Percentiles rank a stretch among this genome's conserved stretches.
These are phyloP conservation scores for Augochlora pura DNA, from an alignment of 1,140 invertebrate genomes.

Conservation along the genomic window DNA sequence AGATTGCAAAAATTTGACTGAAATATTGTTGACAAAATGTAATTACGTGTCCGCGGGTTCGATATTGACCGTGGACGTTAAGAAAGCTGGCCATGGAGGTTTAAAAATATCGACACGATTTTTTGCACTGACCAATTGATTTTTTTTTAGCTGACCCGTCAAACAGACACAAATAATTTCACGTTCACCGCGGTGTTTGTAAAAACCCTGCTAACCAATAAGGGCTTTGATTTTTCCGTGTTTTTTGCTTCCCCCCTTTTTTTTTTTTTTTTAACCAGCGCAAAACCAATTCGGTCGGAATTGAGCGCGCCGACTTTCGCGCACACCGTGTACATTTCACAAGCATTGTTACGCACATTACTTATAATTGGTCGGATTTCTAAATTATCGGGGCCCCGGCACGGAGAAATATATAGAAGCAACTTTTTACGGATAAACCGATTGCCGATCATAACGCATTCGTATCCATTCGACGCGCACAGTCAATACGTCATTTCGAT, in stretches of 20 bases:
- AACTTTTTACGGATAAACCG: slow-evolving; percentile 26
- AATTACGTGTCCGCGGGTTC: no score
- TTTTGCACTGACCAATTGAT: neutral
- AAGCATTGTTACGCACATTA: slow-evolving; percentile 13
- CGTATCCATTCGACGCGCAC: slow-evolving; percentile 20
- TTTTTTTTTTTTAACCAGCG: neutral
- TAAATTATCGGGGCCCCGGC: slow-evolving; percentile 26
- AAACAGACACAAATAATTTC: neutral
- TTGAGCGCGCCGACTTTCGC: neutral
- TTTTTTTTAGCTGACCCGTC: neutral
- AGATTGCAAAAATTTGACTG: no score
- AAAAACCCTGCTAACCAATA: neutral
- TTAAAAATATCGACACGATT: no score
- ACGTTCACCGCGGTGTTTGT: neutral
- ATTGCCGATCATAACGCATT: slow-evolving; percentile 25
- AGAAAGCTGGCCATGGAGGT: no score
- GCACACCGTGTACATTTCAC: neutral
- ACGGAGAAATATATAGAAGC: neutral
- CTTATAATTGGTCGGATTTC: slow-evolving; percentile 39
- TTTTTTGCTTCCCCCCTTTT: neutral
- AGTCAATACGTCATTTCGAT: slow-evolving; percentile 34
- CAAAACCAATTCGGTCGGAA: neutral
- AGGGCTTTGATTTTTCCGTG: neutral
- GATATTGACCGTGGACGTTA: no score
- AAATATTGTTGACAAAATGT: no score